Evolutionary conservation across 2,797 vertebrate species (phyloP).

Genomic region (Anas capensis): DNA sequence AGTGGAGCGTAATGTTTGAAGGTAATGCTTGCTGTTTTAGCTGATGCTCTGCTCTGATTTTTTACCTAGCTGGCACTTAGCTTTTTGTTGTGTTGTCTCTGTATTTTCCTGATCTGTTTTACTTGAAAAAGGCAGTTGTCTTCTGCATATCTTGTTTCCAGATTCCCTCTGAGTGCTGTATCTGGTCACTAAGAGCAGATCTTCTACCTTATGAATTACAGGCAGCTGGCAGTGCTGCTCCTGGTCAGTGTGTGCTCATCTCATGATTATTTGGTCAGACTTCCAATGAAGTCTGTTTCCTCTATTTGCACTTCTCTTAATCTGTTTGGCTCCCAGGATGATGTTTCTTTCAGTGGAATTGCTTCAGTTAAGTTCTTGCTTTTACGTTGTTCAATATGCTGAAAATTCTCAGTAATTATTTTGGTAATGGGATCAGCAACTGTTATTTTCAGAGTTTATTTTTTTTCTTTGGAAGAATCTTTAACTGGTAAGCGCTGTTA

Average conservation of each 20-base stretch:
- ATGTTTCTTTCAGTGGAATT: background rate
- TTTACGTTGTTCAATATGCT: background rate
- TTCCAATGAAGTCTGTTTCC: background rate
- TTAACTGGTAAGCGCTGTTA: background rate
- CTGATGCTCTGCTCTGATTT: background rate
- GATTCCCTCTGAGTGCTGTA: background rate
- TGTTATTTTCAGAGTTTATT: background rate
- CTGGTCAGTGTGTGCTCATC: background rate
- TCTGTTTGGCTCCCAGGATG: background rate
- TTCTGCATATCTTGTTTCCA: background rate
- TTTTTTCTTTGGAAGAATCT: background rate
- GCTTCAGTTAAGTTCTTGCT: background rate
- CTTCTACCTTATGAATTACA: background rate
- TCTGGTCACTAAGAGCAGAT: background rate
- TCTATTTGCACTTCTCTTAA: background rate
- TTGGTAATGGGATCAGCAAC: background rate
- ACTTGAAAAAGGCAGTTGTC: background rate
- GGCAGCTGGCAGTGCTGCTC: background rate
- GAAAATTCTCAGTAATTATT: background rate
- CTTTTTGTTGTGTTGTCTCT: rapidly evolving
- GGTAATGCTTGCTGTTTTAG: background rate
- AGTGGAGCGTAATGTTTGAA: rapidly evolving
- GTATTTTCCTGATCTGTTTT: background rate
- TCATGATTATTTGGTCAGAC: background rate
- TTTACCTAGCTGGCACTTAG: background rate